Evolutionary conservation across 2,797 vertebrate genomes (phyloP), one percentile per base, ranked within the genome.

Genomic region (Neoniphon sammara): DNA sequence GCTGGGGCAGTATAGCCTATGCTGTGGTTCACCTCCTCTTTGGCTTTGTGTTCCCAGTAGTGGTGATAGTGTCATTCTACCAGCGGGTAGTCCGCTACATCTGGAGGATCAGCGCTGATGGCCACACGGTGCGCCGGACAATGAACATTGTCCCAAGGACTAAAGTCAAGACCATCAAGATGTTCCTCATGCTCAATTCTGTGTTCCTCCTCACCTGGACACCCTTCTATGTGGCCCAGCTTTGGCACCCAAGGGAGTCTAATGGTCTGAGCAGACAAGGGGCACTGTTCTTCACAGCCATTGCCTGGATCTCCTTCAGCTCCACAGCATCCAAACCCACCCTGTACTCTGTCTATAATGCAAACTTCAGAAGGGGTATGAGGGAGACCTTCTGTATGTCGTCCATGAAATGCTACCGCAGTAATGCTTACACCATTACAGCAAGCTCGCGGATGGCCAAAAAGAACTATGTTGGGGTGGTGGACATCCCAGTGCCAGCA

Each of bases 161-260:
- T 77, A 98, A 99, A 91, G 98, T 99, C 75, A 98, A 97, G 92
- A 98, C 98, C 15, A 95, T 99, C 84, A 98, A 98, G 92, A 99
- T 99, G 98, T 97, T 99, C 82, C 93, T 99, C 39, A 93, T 96
- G 88, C 91, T 99, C 47, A 99, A 98, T 66, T 88, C 87, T 0
- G 77, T 97, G 15, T 99, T 98, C 81, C 92, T 98, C 34, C 84
- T 97, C 54, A 96, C 96, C 56, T 99, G 96, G 96, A 92, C 94
- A 3, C 98, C 98, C 14, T 99, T 98, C 80, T 97, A 97, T 0
- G 62, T 93, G 0, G 94, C 91, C 9, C 97, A 98, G 84, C 83
- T 98, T 70, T 98, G 97, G 96, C 97, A 98, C 36, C 97, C 96
- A 0, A 78, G 83, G 0, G 95, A 96, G 68, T 61, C 80, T 0